Evolutionary conservation across 2,113 vertebrate species (phyloP), one percentile per base, ranked within the genome.

Genomic region (Australoheros scitulus): DNA sequence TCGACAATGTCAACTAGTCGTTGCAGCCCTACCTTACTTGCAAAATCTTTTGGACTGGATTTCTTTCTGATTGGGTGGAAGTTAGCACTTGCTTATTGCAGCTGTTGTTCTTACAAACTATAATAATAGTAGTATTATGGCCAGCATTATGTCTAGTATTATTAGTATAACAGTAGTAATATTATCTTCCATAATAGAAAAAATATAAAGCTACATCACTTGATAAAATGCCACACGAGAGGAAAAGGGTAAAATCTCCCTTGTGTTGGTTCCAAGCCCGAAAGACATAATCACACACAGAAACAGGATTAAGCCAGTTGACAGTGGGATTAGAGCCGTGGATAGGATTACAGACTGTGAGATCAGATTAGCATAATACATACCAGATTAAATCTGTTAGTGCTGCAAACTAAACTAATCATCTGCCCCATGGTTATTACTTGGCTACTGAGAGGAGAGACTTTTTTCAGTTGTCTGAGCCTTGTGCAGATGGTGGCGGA

Each of bases 271-370:
- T 89, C 85, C 84, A 93, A 86, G 41, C 82, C 84, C 7, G 20
- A 70, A 47, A 75, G 89, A 88, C 91, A 93, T 94, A 90, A 92
- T 93, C 86, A 61, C 88, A 90, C 47, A 52, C 80, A 88, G 87
- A 91, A 92, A 93, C 83, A 89, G 92, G 93, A 94, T 94, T 94
- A 90, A 79, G 83, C 81, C 81, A 83, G 87, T 91, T 93, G 87
- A 94, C 92, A 91, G 88, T 94, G 84, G 87, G 92, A 94, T 93
- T 93, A 92, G 84, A 90, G 86, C 72, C 55, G 20, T 59, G 82
- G 85, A 91, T 88, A 89, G 93, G 88, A 94, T 94, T 93, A 89
- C 88, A 85, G 81, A 76, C 77, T 84, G 76, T 86, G 86, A 90
- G 72, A 93, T 89, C 85, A 88, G 92, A 93, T 93, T 93, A 92